phyloP scores from a whole-genome alignment of 2,113 vertebrate genomes.

The Orthonyx spaldingii region DNA sequence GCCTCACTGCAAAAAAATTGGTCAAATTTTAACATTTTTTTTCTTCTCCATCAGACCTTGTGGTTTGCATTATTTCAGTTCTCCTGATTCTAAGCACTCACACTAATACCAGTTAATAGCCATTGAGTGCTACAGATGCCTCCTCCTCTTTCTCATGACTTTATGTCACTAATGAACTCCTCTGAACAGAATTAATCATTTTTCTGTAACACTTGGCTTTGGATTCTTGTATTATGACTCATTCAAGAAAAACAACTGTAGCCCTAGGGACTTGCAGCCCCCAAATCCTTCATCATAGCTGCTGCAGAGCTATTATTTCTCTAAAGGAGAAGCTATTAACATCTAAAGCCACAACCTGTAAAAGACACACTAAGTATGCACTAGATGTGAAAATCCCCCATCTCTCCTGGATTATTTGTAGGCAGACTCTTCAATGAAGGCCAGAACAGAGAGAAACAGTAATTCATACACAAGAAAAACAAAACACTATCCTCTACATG shows the following conservation, averaged over 20 bases:
- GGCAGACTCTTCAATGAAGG: not conserved
- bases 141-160: not conserved
- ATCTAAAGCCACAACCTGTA: not conserved
- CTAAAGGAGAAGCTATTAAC: not conserved
- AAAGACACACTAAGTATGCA: not conserved
- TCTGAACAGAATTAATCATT: slow-evolving; percentile 14
- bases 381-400: not conserved
- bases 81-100: not conserved
- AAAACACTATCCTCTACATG: not conserved
- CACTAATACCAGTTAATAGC: not conserved
- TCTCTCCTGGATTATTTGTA: not conserved
- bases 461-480: not conserved
- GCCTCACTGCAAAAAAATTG: not conserved
- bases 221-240: not conserved
- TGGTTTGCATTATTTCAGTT: not conserved
- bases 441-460: not conserved
- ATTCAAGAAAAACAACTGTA: not conserved
- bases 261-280: not conserved
- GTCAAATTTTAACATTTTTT: not conserved
- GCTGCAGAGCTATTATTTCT: not conserved
- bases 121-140: not conserved
- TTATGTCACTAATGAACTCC: slow-evolving; percentile 8
- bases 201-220: not conserved
- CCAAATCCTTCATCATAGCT: not conserved
- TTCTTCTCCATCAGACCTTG: not conserved